Evolutionary conservation across 2,888 invertebrate species (phyloP), one percentile per base, ranked within the genome.

Genomic region (Dermolepida albohirtum): DNA sequence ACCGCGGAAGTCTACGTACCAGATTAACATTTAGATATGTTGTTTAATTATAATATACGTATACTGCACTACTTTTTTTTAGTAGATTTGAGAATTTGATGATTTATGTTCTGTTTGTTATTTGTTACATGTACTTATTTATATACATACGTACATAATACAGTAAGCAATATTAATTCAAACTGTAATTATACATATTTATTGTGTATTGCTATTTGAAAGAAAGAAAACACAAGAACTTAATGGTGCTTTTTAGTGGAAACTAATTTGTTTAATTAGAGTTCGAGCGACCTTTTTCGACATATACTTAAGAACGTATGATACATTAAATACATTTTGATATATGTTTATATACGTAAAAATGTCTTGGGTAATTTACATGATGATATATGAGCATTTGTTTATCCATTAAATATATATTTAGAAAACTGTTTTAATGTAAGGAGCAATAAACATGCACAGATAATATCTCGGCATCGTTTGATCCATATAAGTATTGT

Each of bases 321-420:
- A 16, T 40, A 55, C 17, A 55, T 16, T 55, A 55, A 6, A 16
- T 16, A 55, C 40, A 55, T 16, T 55, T 55, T 55, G 55, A 55
- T 41, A 55, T 55, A 57, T 44, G 29, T 57, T 41, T 43, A 22
- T 22, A 22, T 22, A 41, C 27, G 43, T 44, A 57, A 44, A 44
- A 55, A 55, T 43, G 44, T 44, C 40, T 44, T 17, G n/a, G 17
- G 27, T 27, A 57, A 29, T 57, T 39, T 43, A 57, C 12, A 6
- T 22, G n/a, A 57, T 57, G 57, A 57, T 57, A 57, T 57, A 57
- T 57, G 57, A 27, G 8, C 27, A 41, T 57, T 57, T 57, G 57
- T 57, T 57, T 57, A 44, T 43, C 43, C 57, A 57, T 57, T 57
- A 57, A 57, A 57, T 57, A 43, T 57, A 57, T 57, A 57, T 57